Evolutionary conservation across 2,113 vertebrate species (phyloP).

Genomic region (Tonatia bakeri): DNA sequence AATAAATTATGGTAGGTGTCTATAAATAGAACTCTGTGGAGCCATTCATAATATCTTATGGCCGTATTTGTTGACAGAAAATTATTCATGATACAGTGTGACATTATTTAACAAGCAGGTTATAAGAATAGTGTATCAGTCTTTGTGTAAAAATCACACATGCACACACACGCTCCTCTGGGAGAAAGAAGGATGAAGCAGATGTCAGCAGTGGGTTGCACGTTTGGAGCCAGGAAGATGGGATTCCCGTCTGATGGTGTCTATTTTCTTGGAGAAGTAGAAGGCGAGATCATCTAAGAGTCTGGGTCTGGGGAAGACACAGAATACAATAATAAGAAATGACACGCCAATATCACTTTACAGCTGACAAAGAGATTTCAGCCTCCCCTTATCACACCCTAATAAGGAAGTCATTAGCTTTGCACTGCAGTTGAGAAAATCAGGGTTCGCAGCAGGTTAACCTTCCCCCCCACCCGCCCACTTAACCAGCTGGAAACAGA

Average conservation of each 20-base stretch:
- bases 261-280: slow-evolving; percentile 15
- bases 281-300: background rate
- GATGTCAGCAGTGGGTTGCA: background rate
- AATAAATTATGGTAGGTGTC: background rate
- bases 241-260: background rate
- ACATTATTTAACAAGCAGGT: background rate
- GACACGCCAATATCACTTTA: background rate
- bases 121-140: background rate
- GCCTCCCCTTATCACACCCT: background rate
- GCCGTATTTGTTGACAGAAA: background rate
- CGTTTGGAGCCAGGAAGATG: background rate
- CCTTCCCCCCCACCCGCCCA: background rate
- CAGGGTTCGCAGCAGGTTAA: background rate
- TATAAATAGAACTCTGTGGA: background rate
- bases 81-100: background rate
- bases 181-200: background rate
- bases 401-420: background rate
- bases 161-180: background rate
- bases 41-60: background rate
- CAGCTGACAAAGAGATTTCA: background rate
- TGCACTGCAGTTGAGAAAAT: background rate
- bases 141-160: background rate
- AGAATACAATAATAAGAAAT: slow-evolving; percentile 13
- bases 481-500: background rate
- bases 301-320: background rate